These are phyloP conservation scores for Nasonia vitripennis DNA, from an alignment of 1,140 invertebrate species.

Conservation along the genomic window DNA sequence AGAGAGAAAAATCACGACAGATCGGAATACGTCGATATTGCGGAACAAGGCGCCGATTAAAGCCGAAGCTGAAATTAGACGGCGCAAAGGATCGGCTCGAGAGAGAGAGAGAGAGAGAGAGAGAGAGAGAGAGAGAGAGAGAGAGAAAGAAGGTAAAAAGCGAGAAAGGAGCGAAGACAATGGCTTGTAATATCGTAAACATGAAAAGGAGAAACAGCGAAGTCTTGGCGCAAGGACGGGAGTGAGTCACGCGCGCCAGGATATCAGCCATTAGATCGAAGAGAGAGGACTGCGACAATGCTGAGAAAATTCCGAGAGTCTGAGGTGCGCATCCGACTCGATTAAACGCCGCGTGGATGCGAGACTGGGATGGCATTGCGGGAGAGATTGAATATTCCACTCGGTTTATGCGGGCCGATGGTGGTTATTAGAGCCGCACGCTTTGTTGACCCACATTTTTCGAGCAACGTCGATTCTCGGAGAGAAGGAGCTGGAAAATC, in stretches of 20 bases:
- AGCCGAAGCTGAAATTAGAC: neutral
- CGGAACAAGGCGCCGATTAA: neutral
- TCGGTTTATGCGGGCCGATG: neutral
- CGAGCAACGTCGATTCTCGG: too few species aligned
- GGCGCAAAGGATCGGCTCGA: neutral
- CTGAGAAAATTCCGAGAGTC: constrained; percentile 67
- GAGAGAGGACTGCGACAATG: constrained; percentile 65
- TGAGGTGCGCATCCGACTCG: constrained; percentile 9
- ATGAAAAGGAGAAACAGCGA: constrained; percentile 16
- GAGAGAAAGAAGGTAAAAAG: neutral
- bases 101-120: neutral
- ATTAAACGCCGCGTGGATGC: neutral
- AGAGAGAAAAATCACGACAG: neutral
- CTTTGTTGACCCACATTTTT: too few species aligned
- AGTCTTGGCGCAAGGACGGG: constrained; percentile 16
- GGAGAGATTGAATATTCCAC: neutral
- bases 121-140: neutral
- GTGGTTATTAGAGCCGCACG: too few species aligned
- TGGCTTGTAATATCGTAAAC: constrained; percentile 18
- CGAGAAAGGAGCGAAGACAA: constrained; percentile 5
- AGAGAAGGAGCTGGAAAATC: too few species aligned
- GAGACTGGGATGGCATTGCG: neutral
- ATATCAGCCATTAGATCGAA: constrained; percentile 69
- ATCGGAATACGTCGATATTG: neutral
- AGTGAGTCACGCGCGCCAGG: constrained; percentile 64